Base-by-base conservation (phyloP, 2,888 invertebrate species). In the Eilema griseolum region DNA sequence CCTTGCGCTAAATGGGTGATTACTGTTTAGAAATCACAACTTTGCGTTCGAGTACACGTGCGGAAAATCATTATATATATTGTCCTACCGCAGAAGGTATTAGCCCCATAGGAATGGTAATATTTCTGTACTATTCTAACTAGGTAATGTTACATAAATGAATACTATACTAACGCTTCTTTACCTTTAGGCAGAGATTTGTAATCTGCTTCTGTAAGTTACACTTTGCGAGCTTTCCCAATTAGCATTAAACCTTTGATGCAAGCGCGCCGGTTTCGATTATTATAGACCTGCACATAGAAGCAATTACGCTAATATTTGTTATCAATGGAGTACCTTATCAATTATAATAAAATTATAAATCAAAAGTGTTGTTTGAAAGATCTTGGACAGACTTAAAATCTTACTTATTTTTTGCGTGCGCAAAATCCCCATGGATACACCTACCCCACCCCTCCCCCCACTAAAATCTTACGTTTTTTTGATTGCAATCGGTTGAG, bases 1-100 rank as follows among this genome's bases (percentile, higher is more conserved):
- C 33, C 10, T 24, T 24, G 23, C 31, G 57, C 66, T 37, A 24
- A 57, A 66, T 57, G 33, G 66, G 16, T 10, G 57, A 66, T 66
- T 66, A 24, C 33, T 66, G 66, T 66, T 64, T 66, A 37, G 24
- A 66, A 66, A 66, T 66, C 33, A 16, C 46, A 52, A 28, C 52
- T 33, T 8, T 31, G n/a, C 2, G 31, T 56, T 65, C 1, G 11
- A 28, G 23, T 10, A 28, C 64, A 66, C 57, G 66, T 66, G 66
- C 23, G 31, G 16, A n/a, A n/a, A 65, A 31, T 65, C 14, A 23
- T 65, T 52, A 52, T n/a, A 52, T 52, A 52, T n/a, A 52, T n/a
- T 56, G 56, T 31, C 16, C 7, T 26, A 26, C 41, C 62, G 20
- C 41, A 41, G 41, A 24, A 7, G 52, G n/a, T 64, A 64, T 64